Conservation (phyloP, 1,140 invertebrate species). For the Trichomalopsis sarcophagae region DNA sequence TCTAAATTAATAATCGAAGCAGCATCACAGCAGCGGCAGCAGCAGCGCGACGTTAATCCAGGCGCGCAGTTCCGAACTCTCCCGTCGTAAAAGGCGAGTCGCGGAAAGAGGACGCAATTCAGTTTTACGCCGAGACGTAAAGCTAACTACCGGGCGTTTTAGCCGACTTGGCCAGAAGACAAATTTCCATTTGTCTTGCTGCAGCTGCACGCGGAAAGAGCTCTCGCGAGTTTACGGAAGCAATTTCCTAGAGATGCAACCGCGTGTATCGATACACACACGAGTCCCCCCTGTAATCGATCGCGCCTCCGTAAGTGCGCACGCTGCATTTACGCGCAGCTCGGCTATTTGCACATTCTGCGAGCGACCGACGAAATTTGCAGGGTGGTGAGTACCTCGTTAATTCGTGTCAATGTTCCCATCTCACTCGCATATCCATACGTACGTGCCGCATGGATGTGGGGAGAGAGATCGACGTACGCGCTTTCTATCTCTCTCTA, state of each 20-base stretch:
- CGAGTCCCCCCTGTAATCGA: conserved; percentile 8
- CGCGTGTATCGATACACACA: conserved; percentile 28
- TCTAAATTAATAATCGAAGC: conserved; percentile 25
- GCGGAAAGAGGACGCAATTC: conserved; percentile 1
- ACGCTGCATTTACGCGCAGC: conserved; percentile 11
- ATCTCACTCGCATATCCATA: not conserved
- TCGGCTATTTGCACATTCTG: conserved; percentile 13
- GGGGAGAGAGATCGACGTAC: conserved; percentile 18
- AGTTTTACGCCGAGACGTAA: conserved; percentile 30
- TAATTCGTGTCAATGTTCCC: conserved; percentile 47
- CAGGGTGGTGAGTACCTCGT: conserved; percentile 41
- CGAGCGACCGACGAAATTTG: conserved; percentile 36
- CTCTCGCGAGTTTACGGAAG: conserved; percentile 18
- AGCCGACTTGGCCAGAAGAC: conserved; percentile 9
- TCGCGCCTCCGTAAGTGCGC: not conserved
- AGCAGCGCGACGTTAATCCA: conserved; percentile 6
- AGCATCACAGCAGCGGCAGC: not conserved
- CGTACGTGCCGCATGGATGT: not conserved
- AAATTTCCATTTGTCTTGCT: conserved; percentile 38
- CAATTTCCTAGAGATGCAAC: conserved; percentile 20
- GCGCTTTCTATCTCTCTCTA: not conserved
- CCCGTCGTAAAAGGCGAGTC: conserved; percentile 8
- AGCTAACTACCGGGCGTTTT: conserved; percentile 25
- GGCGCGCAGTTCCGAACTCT: not conserved
- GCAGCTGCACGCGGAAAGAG: not conserved